Conservation (phyloP, 2,797 vertebrate genomes). For the Enteromius fasciolatus region DNA sequence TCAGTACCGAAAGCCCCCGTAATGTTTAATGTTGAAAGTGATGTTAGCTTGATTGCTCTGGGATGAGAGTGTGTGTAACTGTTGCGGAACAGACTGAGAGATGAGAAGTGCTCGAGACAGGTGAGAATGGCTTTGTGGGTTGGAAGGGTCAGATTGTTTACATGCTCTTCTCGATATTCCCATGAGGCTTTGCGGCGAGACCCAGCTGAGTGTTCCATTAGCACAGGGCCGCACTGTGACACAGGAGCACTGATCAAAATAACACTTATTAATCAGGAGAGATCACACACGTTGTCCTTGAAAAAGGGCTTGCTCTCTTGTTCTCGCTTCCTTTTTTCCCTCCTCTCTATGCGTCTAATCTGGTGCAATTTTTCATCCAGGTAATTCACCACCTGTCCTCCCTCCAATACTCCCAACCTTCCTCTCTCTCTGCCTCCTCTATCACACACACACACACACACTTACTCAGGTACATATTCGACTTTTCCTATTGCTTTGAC, state of each 20-base stretch:
- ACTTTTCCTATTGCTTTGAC: constrained; percentile 20
- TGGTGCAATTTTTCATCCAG: constrained; percentile 61
- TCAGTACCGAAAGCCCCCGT: background rate
- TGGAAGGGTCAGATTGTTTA: constrained; percentile 48
- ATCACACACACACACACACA: background rate
- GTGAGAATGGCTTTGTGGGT: constrained; percentile 39
- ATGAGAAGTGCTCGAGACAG: constrained; percentile 14
- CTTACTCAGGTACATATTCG: constrained; percentile 15
- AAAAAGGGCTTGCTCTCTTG: constrained; percentile 63
- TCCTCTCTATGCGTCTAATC: constrained; percentile 65
- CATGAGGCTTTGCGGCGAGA: constrained; percentile 31
- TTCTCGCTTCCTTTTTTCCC: constrained; percentile 63
- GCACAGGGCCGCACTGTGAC: constrained; percentile 68
- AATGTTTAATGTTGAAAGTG: constrained; percentile 37
- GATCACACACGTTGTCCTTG: constrained; percentile 64
- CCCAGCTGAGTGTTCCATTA: constrained; percentile 63
- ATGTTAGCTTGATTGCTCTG: constrained; percentile 36
- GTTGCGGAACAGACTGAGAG: constrained; percentile 29
- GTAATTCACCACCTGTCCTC: constrained; percentile 65
- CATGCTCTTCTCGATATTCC: constrained; percentile 22
- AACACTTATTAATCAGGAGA: constrained; percentile 72
- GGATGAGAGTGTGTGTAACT: constrained; percentile 18
- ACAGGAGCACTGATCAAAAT: constrained; percentile 59
- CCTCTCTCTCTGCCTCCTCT: background rate
- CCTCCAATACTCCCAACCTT: constrained; percentile 45